Evolutionary conservation across 2,888 invertebrate genomes (phyloP).

Genomic region (Himalopsyche kuldschensis): DNA sequence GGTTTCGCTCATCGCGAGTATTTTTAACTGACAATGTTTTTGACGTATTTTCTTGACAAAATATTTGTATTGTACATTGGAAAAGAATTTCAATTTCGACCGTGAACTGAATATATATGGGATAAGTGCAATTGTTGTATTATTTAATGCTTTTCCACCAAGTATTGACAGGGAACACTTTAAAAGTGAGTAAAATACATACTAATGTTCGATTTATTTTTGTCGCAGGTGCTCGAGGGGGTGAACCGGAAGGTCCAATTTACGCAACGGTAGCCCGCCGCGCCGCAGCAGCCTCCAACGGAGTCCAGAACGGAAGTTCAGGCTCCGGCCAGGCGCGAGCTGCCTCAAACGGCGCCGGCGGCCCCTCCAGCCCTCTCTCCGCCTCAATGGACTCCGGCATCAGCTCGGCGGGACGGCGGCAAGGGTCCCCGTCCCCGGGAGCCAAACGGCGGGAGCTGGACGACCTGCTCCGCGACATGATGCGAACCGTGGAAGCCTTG

Average conservation of each 20-base stretch:
- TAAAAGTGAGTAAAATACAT: too few relatives aligned
- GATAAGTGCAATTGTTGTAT: too few relatives aligned
- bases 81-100: too few relatives aligned
- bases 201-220: background rate
- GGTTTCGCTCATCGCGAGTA: too few relatives aligned
- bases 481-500: slow-evolving; percentile 84
- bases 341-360: slow-evolving; percentile 45
- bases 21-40: too few relatives aligned
- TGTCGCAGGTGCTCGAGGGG: slow-evolving; percentile 13
- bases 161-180: too few relatives aligned
- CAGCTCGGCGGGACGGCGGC: slow-evolving; percentile 70
- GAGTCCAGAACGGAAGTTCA: slow-evolving; percentile 15
- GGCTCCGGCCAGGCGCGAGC: slow-evolving; percentile 25
- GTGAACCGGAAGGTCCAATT: slow-evolving; percentile 68
- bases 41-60: too few relatives aligned
- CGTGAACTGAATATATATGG: too few relatives aligned
- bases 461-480: slow-evolving; percentile 83
- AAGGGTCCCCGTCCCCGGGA: slow-evolving; percentile 57
- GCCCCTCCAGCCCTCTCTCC: slow-evolving; percentile 70
- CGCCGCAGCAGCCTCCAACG: slow-evolving; percentile 39
- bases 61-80: too few relatives aligned
- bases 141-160: too few relatives aligned
- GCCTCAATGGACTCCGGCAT: slow-evolving; percentile 92
- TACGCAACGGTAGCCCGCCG: slow-evolving; percentile 73
- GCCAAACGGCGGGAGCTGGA: slow-evolving; percentile 73